These are phyloP conservation scores for Gymnobelideus leadbeateri DNA, from an alignment of 2,113 vertebrate genomes.

Conservation along the genomic window DNA sequence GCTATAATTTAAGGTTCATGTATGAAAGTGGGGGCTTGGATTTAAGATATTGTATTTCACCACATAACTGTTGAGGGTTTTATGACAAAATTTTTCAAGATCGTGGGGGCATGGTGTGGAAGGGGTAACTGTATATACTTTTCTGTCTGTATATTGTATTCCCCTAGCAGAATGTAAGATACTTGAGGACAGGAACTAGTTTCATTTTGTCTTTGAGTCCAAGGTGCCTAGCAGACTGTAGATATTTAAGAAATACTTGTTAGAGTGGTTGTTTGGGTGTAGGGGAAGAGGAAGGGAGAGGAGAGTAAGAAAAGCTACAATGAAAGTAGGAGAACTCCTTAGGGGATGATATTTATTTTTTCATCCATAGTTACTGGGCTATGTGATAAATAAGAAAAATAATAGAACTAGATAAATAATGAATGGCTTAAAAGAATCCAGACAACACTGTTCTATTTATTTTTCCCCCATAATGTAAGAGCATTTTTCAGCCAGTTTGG, in stretches of 20 bases:
- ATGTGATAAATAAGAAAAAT: conserved; percentile 30
- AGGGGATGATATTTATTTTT: not conserved
- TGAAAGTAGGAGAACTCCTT: not conserved
- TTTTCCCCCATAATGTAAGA: not conserved
- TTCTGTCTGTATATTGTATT: not conserved
- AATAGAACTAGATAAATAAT: conserved; percentile 12
- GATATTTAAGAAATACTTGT: not conserved
- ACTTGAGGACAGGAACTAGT: not conserved
- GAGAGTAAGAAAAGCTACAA: not conserved
- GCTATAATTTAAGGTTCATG: too few relatives aligned
- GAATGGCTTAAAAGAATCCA: conserved; percentile 25
- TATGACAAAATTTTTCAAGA: too few relatives aligned
- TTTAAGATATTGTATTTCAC: not conserved
- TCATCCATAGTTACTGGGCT: not conserved
- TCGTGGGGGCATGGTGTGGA: too few relatives aligned
- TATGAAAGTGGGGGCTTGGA: not conserved
- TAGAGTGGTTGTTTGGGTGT: not conserved
- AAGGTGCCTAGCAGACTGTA: too few relatives aligned
- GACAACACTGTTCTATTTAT: conserved; percentile 35
- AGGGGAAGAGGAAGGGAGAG: too few relatives aligned
- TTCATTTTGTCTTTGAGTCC: not conserved
- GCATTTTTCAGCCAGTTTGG: conserved; percentile 2
- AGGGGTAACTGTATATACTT: not conserved
- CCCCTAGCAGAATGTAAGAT: not conserved
- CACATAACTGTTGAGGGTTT: too few relatives aligned